phyloP scores from a whole-genome alignment of 2,113 vertebrate species.

The Arizona elegans region DNA sequence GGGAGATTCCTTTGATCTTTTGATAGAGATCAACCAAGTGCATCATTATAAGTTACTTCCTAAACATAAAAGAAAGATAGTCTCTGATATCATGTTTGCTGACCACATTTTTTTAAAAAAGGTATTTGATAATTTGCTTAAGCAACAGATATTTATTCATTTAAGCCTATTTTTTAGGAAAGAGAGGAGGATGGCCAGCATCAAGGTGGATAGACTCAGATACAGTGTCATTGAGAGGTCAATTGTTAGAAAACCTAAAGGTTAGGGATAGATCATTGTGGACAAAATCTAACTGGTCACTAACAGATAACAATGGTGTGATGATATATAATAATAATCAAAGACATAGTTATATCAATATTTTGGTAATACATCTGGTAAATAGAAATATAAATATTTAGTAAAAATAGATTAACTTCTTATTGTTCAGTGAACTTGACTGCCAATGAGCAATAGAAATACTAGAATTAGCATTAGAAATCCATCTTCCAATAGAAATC shows the following conservation, averaged over 20 bases:
- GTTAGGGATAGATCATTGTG: neutral
- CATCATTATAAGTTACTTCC: neutral
- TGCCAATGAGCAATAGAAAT: neutral
- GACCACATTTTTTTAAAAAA: slow-evolving; percentile 28
- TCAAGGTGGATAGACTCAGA: neutral
- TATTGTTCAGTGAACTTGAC: slow-evolving; percentile 24
- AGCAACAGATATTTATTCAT: slow-evolving; percentile 32
- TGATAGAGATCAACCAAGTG: neutral
- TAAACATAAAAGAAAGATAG: neutral
- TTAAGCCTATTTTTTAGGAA: neutral
- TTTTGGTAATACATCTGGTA: neutral
- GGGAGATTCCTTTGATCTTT: neutral
- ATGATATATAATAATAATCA: neutral
- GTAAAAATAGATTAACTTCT: slow-evolving; percentile 25
- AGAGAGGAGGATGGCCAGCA: neutral
- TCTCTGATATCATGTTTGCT: neutral
- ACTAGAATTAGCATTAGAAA: neutral
- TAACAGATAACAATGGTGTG: neutral
- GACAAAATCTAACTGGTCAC: neutral
- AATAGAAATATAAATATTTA: neutral
- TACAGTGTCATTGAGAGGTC: too few relatives aligned
- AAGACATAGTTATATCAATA: neutral
- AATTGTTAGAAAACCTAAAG: neutral
- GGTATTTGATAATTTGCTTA: slow-evolving; percentile 5
- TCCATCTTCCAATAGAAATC: slow-evolving; percentile 1